Evolutionary conservation across 2,888 invertebrate species (phyloP).

Genomic region (Tubulanus polymorphus): DNA sequence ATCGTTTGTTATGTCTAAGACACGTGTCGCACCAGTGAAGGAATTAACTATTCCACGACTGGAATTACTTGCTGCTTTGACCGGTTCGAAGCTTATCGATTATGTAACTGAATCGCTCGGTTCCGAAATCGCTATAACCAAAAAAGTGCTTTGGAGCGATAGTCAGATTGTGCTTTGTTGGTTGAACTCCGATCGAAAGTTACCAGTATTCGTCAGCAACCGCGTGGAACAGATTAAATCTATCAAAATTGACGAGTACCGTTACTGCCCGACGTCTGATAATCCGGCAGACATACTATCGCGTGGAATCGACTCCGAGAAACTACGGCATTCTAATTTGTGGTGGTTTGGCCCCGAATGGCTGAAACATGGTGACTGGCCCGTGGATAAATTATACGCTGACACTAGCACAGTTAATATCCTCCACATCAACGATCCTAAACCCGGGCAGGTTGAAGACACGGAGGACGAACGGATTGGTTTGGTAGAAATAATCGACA

Average conservation of each 20-base stretch:
- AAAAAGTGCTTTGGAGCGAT: neutral
- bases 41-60: slow-evolving; percentile 14
- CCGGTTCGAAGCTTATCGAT: slow-evolving; percentile 2
- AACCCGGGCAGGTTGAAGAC: too few relatives aligned
- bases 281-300: slow-evolving; percentile 4
- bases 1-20: slow-evolving; percentile 14
- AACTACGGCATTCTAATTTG: neutral
- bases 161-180: neutral
- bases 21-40: slow-evolving; percentile 13
- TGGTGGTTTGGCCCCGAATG: neutral
- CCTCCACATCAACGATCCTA: too few relatives aligned
- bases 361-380: neutral
- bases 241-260: neutral
- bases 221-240: neutral
- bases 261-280: neutral
- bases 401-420: too few relatives aligned
- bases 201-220: slow-evolving; percentile 1
- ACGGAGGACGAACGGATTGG: too few relatives aligned
- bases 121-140: neutral
- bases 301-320: neutral
- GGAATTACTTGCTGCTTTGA: slow-evolving; percentile 15
- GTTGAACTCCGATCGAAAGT: neutral
- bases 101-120: neutral
- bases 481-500: too few relatives aligned
- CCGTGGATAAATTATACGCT: neutral